phyloP scores from a whole-genome alignment of 2,113 vertebrate species.

The Numenius arquata region DNA sequence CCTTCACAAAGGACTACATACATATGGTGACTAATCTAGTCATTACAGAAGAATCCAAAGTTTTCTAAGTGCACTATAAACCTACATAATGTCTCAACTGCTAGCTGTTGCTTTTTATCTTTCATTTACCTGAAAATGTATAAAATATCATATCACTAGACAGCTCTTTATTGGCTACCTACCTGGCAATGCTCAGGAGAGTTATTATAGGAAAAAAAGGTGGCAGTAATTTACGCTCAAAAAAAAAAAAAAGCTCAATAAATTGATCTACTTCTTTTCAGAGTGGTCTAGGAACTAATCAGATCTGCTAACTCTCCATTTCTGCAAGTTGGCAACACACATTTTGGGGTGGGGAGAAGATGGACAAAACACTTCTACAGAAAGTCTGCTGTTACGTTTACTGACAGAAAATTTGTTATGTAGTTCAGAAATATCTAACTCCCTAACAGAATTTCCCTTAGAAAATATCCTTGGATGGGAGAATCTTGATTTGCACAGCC shows the following conservation, averaged over 20 bases:
- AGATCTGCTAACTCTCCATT: background rate
- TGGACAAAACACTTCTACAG: background rate
- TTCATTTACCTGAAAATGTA: conserved; percentile 33
- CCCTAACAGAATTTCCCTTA: background rate
- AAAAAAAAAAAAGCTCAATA: conserved; percentile 1
- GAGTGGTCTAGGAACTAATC: background rate
- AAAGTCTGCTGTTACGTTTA: background rate
- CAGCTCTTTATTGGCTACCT: background rate
- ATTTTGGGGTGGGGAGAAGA: background rate
- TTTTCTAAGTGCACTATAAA: conserved; percentile 14
- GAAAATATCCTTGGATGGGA: background rate
- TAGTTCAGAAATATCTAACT: background rate
- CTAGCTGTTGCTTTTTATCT: conserved; percentile 32
- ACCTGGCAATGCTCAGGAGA: background rate
- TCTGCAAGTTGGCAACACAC: background rate
- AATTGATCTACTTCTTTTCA: background rate
- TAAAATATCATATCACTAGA: background rate
- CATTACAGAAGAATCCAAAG: background rate
- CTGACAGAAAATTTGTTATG: background rate
- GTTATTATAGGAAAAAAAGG: conserved; percentile 14
- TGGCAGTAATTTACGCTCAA: background rate
- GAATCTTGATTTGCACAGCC: background rate
- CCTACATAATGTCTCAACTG: background rate
- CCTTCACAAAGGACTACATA: background rate
- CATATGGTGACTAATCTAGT: background rate